Evolutionary conservation across 35 echinoderm and acorn worm species (phyloP).

Genomic region (Apostichopus californicus): DNA sequence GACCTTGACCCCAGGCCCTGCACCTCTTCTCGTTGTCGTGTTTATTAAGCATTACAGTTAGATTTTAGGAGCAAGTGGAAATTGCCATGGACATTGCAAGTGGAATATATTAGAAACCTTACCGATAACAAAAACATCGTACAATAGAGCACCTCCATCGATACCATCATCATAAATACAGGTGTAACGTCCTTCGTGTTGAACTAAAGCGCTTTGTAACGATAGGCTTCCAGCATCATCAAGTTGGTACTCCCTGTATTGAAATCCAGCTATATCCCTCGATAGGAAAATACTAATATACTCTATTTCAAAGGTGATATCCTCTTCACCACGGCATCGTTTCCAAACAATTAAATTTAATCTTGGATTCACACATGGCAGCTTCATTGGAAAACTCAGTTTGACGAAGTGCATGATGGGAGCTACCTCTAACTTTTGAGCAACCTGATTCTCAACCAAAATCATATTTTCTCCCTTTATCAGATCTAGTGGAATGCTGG

Average conservation of each 20-base stretch:
- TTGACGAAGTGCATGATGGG: not conserved
- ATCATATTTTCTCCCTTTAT: not conserved
- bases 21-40: too few species aligned
- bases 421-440: not conserved
- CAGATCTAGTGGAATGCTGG: not conserved
- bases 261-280: not conserved
- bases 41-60: too few species aligned
- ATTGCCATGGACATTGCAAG: not conserved
- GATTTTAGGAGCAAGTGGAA: not conserved
- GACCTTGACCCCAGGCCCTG: too few species aligned
- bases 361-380: too few species aligned
- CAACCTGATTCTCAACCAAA: not conserved
- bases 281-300: not conserved
- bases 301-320: not conserved
- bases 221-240: not conserved
- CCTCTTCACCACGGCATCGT: not conserved
- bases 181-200: slow-evolving; percentile 4
- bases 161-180: not conserved
- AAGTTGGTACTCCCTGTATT: not conserved
- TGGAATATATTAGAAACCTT: not conserved
- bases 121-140: not conserved
- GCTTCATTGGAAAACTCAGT: not conserved
- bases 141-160: too few species aligned
- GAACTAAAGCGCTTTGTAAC: not conserved
- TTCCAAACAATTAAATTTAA: too few species aligned